Base-by-base conservation (phyloP, 37 sponge, comb jelly and placozoan species). In the Lycopodina hypogea region DNA sequence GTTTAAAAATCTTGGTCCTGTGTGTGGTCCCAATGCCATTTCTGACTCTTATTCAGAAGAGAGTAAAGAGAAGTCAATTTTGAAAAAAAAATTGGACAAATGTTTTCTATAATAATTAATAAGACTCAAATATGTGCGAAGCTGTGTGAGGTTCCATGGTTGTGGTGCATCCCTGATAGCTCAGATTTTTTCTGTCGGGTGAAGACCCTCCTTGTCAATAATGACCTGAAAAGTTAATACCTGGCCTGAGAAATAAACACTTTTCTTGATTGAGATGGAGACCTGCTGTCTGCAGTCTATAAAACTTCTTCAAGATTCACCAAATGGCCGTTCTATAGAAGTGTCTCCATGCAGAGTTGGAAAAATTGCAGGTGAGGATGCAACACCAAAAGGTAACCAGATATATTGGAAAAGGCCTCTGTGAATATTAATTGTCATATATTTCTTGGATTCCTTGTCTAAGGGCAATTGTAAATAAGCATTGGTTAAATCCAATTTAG, bases 401-500 rank as follows among this genome's bases (percentile, higher is more conserved):
- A 12, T 45, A 45, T 45, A 45, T 45, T 45, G 48, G 48, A 45
- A 45, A 9, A 45, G 48, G 48, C 48, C 4, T 45, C 9, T 45
- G 9, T 45, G 48, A 12, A 9, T 45, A 9, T 45, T 45, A 4
- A 45, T 45, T 45, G 48, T 45, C 9, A 4, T 9, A 45, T 45
- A 45, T 45, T 45, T 4, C 9, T 45, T 45, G 48, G 48, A 45
- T 45, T 45, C 48, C 4, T 45, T 9, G 14, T 58, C 21, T 24
- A 6, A 19, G 59, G 59, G 59, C 23, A 58, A 58, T 19, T 58
- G 59, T 21, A 58, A 24, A 14, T 58, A 58, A 18, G 59, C 59
- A 58, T 58, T 58, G 59, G 59, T 18, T 8, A 58, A 6, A 37
- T 85, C 86, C 15, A 86, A 55, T 42, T 79, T 86, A 1, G 87